Percentiles rank a stretch among this genome's conserved stretches.
Conservation (phyloP, 2,113 vertebrate species). For the Sylvietta virens region DNA sequence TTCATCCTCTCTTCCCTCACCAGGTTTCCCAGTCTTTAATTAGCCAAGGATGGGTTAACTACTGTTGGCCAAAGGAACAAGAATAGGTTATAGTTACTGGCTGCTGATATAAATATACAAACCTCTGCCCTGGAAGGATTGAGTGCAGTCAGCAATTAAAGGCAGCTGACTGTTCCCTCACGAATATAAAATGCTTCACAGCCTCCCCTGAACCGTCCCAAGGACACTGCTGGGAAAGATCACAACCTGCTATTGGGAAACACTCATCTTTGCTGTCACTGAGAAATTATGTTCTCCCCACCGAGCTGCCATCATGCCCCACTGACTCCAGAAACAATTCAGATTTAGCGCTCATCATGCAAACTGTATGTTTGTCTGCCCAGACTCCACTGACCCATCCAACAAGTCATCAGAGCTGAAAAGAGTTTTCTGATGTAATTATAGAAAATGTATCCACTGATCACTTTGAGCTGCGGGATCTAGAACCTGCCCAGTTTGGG, state of each 20-base stretch:
- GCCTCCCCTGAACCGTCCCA: not conserved
- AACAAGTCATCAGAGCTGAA: not conserved
- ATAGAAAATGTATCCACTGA: not conserved
- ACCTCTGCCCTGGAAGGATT: not conserved
- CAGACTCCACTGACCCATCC: not conserved
- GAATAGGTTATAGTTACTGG: not conserved
- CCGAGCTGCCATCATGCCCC: not conserved
- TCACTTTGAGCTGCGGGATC: not conserved
- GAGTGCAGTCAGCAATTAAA: slow-evolving; percentile 8
- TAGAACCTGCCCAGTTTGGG: not conserved
- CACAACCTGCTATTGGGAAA: not conserved
- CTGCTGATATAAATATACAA: not conserved
- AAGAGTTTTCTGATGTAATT: not conserved
- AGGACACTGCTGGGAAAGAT: not conserved
- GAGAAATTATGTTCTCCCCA: not conserved
- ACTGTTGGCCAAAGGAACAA: not conserved
- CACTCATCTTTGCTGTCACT: not conserved
- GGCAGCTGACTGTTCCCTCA: slow-evolving; percentile 6
- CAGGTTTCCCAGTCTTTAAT: not conserved
- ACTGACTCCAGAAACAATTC: not conserved
- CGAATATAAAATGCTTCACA: not conserved
- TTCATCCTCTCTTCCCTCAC: rapidly evolving
- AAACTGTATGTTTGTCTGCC: not conserved
- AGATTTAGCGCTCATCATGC: not conserved
- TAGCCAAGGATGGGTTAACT: not conserved